Base-by-base conservation (phyloP, 2,888 invertebrate genomes). In the Netelia fuscicornis region DNA sequence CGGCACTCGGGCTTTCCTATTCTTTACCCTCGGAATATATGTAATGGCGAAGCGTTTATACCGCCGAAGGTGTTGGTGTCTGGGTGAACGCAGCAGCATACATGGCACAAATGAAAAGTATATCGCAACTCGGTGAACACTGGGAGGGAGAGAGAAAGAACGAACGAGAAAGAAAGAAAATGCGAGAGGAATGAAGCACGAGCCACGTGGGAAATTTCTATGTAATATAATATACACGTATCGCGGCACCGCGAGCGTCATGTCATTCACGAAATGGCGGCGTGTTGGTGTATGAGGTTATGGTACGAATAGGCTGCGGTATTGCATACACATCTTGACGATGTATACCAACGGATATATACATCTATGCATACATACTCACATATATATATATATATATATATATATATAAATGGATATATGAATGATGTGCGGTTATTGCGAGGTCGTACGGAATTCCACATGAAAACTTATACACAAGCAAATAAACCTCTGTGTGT, bases 121-220 rank as follows among this genome's bases (percentile, higher is more conserved):
- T 78, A 71, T 78, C 70, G 64, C 48, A 62, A n/a, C 17, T 62
- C 52, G 64, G 64, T 56, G 52, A 37, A 6, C 23, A 23, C 30
- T 10, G 44, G 9, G 64, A 54, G 48, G 6, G 37, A 20, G 62
- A 54, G 77, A 64, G 13, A 37, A 56, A 54, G 17, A 67, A 52
- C 13, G 23, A n/a, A 64, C 5, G 48, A 58, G 44, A 37, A 58
- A 20, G 17, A 25, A 37, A 42, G 60, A 42, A 70, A 74, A 17
- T 20, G 58, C 10, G 9, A 58, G 52, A 75, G 67, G 68, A 64
- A 72, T 44, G 76, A 68, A 81, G 68, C 62, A 77, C 81, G 80
- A 77, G 82, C 77, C 84, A 87, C 81, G 84, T 87, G 86, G 85
- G 82, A 87, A 87, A 87, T 85, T 80, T 80, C 85, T 85, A 87